Evolutionary conservation across 2,888 invertebrate genomes (phyloP), one percentile per base, ranked within the genome.

Genomic region (Fragum fragum): DNA sequence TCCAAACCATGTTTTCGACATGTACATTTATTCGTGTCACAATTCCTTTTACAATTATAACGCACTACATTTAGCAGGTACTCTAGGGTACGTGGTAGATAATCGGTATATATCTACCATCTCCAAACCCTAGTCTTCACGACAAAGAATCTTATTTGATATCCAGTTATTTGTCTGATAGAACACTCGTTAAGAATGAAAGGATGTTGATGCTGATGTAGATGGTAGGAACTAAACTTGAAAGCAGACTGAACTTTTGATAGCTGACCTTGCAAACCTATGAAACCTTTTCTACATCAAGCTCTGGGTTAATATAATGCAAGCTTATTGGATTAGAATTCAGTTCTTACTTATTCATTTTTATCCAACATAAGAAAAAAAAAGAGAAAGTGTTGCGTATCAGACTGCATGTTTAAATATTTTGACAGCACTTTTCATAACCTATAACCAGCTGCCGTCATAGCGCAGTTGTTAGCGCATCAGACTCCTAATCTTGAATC

Each of bases 41-140:
- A 88, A 21, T 81, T 79, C 11, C 52, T 57, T 74, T 83, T 83
- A 61, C 85, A 89, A 36, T 80, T 88, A 68, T 86, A 89, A 18
- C 73, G 23, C 11, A 89, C 79, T 11, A 86, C 75, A 32, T 84
- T 77, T 18, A 89, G 39, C 3, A 88, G 68, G n/a, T 39, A 16
- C n/a, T 86, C 80, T 23, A 88, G 89, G 66, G 89, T 87, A n/a
- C 86, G 79, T 26, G 68, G 73, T 18, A 83, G 28, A 26, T 69
- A 14, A 82, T 42, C 0, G 84, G 85, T 18, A 69, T 3, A 14
- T 75, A 63, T 32, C 59, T 79, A 9, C 70, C 81, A 71, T 74
- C 53, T 55, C 18, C 88, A 84, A 88, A 5, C 88, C 89, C 83
- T 79, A 89, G 1, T 85, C 78, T n/a, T 28, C 26, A 6, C 80